Evolutionary conservation across 2,888 invertebrate species (phyloP), one percentile per base, ranked within the genome.

Genomic region (Nomada fucata): DNA sequence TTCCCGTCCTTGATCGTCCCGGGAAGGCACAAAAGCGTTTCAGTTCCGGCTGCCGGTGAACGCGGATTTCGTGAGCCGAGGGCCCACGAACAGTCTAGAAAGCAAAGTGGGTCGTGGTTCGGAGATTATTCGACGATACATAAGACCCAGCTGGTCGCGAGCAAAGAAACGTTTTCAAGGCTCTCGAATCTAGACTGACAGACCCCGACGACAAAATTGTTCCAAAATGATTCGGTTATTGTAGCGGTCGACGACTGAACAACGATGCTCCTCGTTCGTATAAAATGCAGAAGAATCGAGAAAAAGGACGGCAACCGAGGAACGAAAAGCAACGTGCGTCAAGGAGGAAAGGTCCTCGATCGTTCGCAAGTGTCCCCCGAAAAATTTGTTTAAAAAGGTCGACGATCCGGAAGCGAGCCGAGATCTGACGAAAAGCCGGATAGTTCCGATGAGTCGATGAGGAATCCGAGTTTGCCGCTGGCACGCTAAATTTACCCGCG

Each of bases 1-100:
- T 88, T 89, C 87, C 84, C 89, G 90, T 90, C 90, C 90, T 90
- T 90, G 88, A 87, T 89, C 84, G 90, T 87, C 85, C 87, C 87
- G 86, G 83, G 75, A 77, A 77, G 79, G 77, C 84, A 89, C 85
- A 88, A 89, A 88, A 88, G 88, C 85, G 84, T 85, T 88, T 89
- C 88, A 87, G 89, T 91, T 91, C 91, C 90, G 89, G 89, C 80
- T 89, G 86, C 79, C 13, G 79, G 79, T 67, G 75, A 86, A 85
- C 86, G 81, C 79, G 86, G 85, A 89, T 88, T 89, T 87, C 79
- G 84, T 86, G 87, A 36, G 53, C 15, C 36, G 67, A 74, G 86
- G 72, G 70, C 70, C 72, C 60, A 65, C 59, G 67, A 23, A 78
- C 52, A 63, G 29, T 71, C 83, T 53, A 74, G 70, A 65, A 70